phyloP scores from a whole-genome alignment of 35 echinoderm and acorn worm genomes.

The Anneissia japonica region DNA sequence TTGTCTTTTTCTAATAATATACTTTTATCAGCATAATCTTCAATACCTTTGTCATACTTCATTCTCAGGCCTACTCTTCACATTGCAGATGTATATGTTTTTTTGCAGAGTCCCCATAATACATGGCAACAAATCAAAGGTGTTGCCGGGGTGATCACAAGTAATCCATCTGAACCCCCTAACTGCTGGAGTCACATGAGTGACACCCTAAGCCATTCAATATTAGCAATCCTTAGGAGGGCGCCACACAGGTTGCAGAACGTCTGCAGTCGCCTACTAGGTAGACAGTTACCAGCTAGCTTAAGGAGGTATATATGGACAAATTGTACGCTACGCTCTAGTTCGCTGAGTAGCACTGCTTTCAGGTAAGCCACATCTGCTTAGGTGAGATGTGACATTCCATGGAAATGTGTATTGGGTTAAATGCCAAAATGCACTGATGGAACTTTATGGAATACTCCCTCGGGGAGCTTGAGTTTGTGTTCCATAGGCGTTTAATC shows the following conservation, averaged over 20 bases:
- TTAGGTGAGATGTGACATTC: not conserved
- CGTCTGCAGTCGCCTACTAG: conserved; percentile 35
- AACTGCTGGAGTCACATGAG: conserved; percentile 48
- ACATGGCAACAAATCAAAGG: not conserved
- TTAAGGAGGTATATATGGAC: conserved; percentile 56
- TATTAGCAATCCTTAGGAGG: conserved; percentile 47
- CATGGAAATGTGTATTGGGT: too few species aligned
- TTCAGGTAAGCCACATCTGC: not conserved
- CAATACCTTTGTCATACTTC: too few species aligned
- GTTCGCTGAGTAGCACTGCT: not conserved
- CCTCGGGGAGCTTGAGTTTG: too few species aligned
- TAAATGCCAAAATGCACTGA: too few species aligned
- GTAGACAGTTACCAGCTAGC: conserved; percentile 46
- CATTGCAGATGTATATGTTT: too few species aligned
- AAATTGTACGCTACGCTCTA: conserved; percentile 28
- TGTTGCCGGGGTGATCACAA: not conserved
- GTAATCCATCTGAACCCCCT: not conserved
- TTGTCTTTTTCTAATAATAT: too few species aligned
- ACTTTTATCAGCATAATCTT: too few species aligned
- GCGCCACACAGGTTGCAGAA: conserved; percentile 34
- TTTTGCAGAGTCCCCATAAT: not conserved
- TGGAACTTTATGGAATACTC: too few species aligned
- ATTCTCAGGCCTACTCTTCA: too few species aligned
- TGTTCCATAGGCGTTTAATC: too few species aligned
- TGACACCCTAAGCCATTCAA: conserved; percentile 48